Base-by-base conservation (phyloP, 1,140 invertebrate species). In the Drosophila bocqueti region DNA sequence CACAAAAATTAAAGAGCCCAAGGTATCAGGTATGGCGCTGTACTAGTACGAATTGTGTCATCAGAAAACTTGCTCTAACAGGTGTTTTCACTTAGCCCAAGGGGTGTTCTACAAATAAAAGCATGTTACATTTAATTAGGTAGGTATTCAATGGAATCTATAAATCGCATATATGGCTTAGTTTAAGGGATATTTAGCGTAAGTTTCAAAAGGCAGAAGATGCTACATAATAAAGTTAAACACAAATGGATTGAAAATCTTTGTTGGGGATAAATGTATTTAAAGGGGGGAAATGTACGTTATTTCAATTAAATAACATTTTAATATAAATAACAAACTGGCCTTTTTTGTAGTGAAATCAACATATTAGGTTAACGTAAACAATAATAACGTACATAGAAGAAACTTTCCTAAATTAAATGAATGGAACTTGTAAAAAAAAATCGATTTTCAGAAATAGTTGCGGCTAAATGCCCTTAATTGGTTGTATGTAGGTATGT, bases 1-100 rank as follows among this genome's bases (percentile, higher is more conserved):
- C 5, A n/a, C 46, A 40, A 40, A 11, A 46, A 47, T 31, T 68
- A 5, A 3, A 71, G n/a, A 34, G 10, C n/a, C 38, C 16, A 40
- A 15, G 21, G 52, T 10, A 31, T 24, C 26, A 3, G 18, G 26
- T 26, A 7, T 38, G n/a, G 26, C 21, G n/a, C 2, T 45, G 21
- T 9, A 29, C 21, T 29, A 38, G n/a, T 11, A 10, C 13, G 15
- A 29, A 2, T 11, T 24, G 18, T n/a, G 31, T 18, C 24, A 16
- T 10, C 16, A 2, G 7, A 55, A 64, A 55, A 38, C 11, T 15
- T 29, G 13, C 40, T 52, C 26, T 43, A 18, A 73, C 54, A 57
- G 54, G 54, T 57, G 54, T 57, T 55, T 54, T 38, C 8, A 36
- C 34, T 6, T n/a, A 6, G 50, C 50, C 29, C 49, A 31, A 10